A percentile compares a stretch with the other conserved stretches of the same genome.
Conservation (phyloP, 2,797 vertebrate genomes). For the Loris lydekkerianus region DNA sequence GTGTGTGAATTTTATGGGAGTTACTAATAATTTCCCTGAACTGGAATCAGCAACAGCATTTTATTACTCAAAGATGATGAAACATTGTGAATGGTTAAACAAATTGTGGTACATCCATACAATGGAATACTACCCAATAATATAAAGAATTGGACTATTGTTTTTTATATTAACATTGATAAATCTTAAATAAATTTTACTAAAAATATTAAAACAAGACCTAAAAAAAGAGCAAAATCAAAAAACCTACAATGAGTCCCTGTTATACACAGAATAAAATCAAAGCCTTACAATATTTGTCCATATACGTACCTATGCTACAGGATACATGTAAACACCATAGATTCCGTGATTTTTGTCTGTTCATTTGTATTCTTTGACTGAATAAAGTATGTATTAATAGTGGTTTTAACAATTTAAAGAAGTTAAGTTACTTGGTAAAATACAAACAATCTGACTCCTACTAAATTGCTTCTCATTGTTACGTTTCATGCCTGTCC, state of each 20-base stretch:
- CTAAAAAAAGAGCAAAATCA: background rate
- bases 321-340: background rate
- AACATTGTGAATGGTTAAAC: background rate
- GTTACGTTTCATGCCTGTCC: background rate
- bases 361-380: conserved; percentile 12
- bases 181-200: conserved; percentile 4
- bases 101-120: background rate
- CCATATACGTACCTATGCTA: background rate
- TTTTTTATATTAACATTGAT: background rate
- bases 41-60: background rate
- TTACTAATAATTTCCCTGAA: background rate
- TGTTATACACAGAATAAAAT: background rate
- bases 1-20: background rate
- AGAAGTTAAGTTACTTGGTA: background rate
- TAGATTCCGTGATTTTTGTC: background rate
- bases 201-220: conserved; percentile 29
- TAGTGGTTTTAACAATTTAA: background rate
- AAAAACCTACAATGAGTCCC: background rate
- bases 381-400: conserved; percentile 32
- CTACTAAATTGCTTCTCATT: background rate
- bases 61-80: too few species aligned
- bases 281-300: background rate
- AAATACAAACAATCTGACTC: conserved; percentile 1
- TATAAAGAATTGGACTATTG: background rate
- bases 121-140: background rate